Percentiles rank a stretch among this genome's conserved stretches.
Evolutionary conservation across 2,888 invertebrate genomes (phyloP).

Genomic region (Lamproptera curius): DNA sequence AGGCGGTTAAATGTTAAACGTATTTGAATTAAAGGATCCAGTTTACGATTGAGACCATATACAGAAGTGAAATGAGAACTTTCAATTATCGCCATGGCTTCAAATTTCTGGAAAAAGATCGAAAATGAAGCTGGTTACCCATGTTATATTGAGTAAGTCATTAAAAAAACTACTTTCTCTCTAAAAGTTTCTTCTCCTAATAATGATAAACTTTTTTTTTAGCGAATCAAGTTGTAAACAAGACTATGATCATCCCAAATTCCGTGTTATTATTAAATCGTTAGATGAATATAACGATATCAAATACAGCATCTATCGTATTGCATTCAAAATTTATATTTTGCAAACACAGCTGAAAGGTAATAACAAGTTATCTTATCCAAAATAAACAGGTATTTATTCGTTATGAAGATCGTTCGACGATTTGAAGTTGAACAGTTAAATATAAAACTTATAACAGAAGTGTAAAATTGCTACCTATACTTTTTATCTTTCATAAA

Average conservation of each 20-base stretch:
- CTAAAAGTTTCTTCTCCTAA: slow-evolving; percentile 23
- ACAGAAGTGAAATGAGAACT: slow-evolving; percentile 15
- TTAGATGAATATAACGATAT: slow-evolving; percentile 82
- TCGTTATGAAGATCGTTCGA: too few species aligned
- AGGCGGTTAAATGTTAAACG: slow-evolving; percentile 39
- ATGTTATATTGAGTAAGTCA: slow-evolving; percentile 76
- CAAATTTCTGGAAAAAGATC: slow-evolving; percentile 71
- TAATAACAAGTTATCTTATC: slow-evolving; percentile 41
- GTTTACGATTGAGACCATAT: background rate
- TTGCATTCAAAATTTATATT: slow-evolving; percentile 81
- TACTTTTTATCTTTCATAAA: too few species aligned
- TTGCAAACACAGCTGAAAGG: slow-evolving; percentile 78
- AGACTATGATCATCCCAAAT: slow-evolving; percentile 80
- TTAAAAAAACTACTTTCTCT: slow-evolving; percentile 42
- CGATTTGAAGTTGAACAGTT: too few species aligned
- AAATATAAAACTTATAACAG: too few species aligned
- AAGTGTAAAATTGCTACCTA: too few species aligned
- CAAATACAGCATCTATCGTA: slow-evolving; percentile 86
- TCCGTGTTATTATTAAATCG: slow-evolving; percentile 73
- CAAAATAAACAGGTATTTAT: too few species aligned
- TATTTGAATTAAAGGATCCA: slow-evolving; percentile 3
- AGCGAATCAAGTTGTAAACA: slow-evolving; percentile 71
- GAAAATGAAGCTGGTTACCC: slow-evolving; percentile 80
- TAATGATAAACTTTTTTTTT: slow-evolving; percentile 33
- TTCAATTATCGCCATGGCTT: slow-evolving; percentile 39